phyloP scores from a whole-genome alignment of 2,888 invertebrate species.

The Cryptocephalus primarius region DNA sequence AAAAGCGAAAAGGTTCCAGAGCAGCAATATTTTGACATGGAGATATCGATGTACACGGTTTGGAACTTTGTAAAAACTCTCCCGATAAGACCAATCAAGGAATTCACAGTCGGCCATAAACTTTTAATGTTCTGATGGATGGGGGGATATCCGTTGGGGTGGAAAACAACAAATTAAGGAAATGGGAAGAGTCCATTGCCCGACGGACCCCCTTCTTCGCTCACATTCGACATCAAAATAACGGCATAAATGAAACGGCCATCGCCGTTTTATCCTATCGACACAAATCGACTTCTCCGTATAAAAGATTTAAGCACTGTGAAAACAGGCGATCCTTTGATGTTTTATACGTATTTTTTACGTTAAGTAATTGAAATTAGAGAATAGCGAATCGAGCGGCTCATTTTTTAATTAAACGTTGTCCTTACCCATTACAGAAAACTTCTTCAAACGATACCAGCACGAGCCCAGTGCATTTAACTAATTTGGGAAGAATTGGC shows the following conservation, averaged over 20 bases:
- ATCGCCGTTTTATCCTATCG: slow-evolving; percentile 17
- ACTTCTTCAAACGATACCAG: too few relatives aligned
- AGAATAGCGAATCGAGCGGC: not conserved
- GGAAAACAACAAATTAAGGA: slow-evolving; percentile 19
- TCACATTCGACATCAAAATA: slow-evolving; percentile 14
- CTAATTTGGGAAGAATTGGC: too few relatives aligned
- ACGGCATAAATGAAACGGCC: slow-evolving; percentile 18
- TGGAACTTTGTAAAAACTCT: too few relatives aligned
- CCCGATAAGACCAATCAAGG: too few relatives aligned
- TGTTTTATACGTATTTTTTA: slow-evolving; percentile 3
- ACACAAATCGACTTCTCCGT: slow-evolving; percentile 5
- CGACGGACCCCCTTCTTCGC: slow-evolving; percentile 11
- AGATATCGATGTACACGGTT: too few relatives aligned
- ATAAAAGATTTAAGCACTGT: slow-evolving; percentile 3
- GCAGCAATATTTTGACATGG: too few relatives aligned
- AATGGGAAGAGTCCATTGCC: slow-evolving; percentile 16
- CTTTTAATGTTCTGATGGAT: slow-evolving; percentile 7
- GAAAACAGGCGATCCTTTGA: slow-evolving; percentile 3
- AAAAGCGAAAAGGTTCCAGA: too few relatives aligned
- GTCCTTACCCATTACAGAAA: too few relatives aligned
- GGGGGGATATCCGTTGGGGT: slow-evolving; percentile 3
- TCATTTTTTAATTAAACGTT: not conserved
- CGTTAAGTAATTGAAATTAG: not conserved
- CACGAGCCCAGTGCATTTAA: too few relatives aligned
- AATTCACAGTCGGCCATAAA: not conserved